Conservation (phyloP, 1,140 invertebrate species). For the Penaeus japonicus region DNA sequence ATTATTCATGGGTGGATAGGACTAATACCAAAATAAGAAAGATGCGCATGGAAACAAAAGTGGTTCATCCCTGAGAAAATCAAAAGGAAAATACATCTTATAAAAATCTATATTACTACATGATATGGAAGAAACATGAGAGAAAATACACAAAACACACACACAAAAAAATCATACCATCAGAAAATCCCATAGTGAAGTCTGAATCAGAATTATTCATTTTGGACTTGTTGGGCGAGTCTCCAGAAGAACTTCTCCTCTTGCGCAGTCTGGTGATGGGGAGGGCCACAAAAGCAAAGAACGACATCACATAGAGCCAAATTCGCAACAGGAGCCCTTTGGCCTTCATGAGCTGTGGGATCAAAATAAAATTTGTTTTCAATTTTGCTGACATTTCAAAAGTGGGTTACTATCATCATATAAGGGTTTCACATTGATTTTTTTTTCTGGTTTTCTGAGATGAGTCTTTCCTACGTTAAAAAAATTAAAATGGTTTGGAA, state of each 20-base stretch:
- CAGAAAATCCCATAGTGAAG: conserved; percentile 31
- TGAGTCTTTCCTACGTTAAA: too few relatives aligned
- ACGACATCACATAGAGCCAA: conserved; percentile 13
- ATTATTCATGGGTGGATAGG: too few relatives aligned
- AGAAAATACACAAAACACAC: neutral
- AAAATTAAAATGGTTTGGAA: too few relatives aligned
- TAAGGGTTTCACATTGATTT: too few relatives aligned
- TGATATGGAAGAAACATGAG: neutral
- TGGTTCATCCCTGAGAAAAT: too few relatives aligned
- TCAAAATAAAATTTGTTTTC: neutral
- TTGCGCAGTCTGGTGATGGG: conserved; percentile 4
- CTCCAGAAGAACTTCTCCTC: neutral
- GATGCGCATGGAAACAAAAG: neutral
- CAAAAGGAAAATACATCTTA: too few relatives aligned
- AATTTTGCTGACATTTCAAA: too few relatives aligned
- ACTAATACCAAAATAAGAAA: neutral
- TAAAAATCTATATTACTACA: too few relatives aligned
- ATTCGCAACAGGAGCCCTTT: neutral
- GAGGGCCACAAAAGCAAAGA: neutral
- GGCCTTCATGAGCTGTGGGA: conserved; percentile 13
- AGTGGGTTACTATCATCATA: too few relatives aligned
- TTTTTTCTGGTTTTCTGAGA: too few relatives aligned
- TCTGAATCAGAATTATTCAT: conserved; percentile 26
- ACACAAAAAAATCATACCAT: conserved; percentile 15
- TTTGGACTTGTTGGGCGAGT: neutral